Evolutionary conservation across 2,113 vertebrate genomes (phyloP).

Genomic region (Apaloderma vittatum): DNA sequence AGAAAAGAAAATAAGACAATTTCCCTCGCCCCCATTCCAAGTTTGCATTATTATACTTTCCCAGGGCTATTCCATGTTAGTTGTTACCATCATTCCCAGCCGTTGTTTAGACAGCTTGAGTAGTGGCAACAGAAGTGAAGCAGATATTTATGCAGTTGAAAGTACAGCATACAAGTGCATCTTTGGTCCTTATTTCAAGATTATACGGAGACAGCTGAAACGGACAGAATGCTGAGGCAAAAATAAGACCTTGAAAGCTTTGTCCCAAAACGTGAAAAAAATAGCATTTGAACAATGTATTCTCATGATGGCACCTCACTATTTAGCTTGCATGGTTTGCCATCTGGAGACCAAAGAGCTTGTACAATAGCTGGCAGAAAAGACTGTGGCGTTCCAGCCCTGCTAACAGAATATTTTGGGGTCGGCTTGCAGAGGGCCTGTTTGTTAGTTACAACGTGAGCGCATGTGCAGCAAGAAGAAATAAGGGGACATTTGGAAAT

Average conservation of each 20-base stretch:
- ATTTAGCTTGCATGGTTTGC: background rate
- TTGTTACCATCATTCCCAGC: slow-evolving; percentile 80
- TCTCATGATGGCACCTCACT: background rate
- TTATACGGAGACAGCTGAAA: background rate
- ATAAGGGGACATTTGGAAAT: background rate
- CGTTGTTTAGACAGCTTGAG: slow-evolving; percentile 94
- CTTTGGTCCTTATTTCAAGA: slow-evolving; percentile 45
- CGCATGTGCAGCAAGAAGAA: background rate
- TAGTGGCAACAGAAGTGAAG: slow-evolving; percentile 61
- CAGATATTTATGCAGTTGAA: slow-evolving; percentile 80
- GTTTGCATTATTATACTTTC: slow-evolving; percentile 84
- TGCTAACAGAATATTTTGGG: background rate
- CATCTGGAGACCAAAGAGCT: background rate
- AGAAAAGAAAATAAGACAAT: slow-evolving; percentile 85
- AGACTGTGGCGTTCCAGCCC: background rate
- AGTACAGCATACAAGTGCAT: slow-evolving; percentile 58
- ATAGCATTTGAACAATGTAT: background rate
- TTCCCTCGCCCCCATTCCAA: slow-evolving; percentile 78
- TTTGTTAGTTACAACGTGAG: accelerated
- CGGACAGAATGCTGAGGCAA: background rate
- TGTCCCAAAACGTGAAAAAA: background rate
- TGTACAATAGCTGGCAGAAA: background rate
- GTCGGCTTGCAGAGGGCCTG: background rate
- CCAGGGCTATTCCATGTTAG: slow-evolving; percentile 86
- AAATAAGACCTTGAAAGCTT: background rate